Conservation (phyloP, 2,797 vertebrate species). For the Spinibarbus caldwelli region DNA sequence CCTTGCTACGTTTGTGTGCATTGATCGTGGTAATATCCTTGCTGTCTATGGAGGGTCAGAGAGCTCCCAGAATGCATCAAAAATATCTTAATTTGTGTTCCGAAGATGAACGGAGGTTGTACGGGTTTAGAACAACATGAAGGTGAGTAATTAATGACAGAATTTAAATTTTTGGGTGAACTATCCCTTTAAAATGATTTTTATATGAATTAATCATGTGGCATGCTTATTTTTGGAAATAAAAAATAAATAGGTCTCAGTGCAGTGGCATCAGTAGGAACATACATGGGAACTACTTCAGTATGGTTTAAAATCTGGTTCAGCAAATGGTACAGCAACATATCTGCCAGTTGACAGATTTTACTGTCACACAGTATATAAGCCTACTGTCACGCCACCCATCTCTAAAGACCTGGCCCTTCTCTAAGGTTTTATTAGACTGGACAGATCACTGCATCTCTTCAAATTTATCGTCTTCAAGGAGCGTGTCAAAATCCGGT, state of each 20-base stretch:
- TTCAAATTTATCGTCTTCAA: constrained; percentile 5
- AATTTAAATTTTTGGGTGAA: no score
- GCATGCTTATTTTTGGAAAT: neutral
- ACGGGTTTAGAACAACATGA: no score
- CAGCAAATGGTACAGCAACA: neutral
- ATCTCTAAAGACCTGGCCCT: neutral
- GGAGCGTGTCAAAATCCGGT: constrained; percentile 29
- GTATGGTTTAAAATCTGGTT: neutral
- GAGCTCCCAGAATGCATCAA: no score
- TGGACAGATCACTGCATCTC: constrained; percentile 28
- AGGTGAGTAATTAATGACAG: no score
- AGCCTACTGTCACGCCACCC: neutral
- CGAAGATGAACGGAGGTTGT: no score
- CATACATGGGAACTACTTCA: neutral
- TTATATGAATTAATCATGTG: neutral
- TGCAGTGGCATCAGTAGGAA: neutral
- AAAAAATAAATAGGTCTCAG: neutral
- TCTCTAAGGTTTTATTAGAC: constrained; percentile 20
- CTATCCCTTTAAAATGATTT: no score
- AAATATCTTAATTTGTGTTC: no score
- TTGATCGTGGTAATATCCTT: no score
- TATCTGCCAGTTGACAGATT: neutral
- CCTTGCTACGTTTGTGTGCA: no score
- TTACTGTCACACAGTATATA: neutral
- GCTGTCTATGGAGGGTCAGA: no score